These are phyloP conservation scores for Pyralis farinalis DNA, from an alignment of 2,888 invertebrate genomes.

Conservation along the genomic window DNA sequence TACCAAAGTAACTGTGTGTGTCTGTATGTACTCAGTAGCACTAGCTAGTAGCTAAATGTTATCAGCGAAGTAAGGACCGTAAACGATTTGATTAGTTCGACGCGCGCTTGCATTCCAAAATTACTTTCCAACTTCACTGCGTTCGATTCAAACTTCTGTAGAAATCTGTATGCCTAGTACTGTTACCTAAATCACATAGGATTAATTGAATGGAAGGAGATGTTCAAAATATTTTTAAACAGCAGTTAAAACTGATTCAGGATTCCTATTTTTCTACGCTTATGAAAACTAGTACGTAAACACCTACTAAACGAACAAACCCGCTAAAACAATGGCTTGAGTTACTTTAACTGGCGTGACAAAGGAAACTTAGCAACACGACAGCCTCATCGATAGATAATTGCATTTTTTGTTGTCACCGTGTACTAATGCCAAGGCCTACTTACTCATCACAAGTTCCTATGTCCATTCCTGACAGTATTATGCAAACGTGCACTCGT, in stretches of 20 bases:
- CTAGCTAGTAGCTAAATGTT: constrained; percentile 32
- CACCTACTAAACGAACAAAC: constrained; percentile 58
- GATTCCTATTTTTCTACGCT: constrained; percentile 24
- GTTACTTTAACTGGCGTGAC: constrained; percentile 59
- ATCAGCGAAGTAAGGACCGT: constrained; percentile 71
- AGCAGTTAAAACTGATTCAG: constrained; percentile 22
- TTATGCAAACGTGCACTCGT: constrained; percentile 62
- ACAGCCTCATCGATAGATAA: constrained; percentile 63
- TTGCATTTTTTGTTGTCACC: constrained; percentile 72
- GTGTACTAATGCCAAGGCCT: constrained; percentile 71
- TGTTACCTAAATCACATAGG: constrained; percentile 20
- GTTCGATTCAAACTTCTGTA: constrained; percentile 51
- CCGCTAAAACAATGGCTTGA: constrained; percentile 70
- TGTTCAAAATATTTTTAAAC: no score
- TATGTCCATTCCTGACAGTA: constrained; percentile 66
- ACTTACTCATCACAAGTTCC: constrained; percentile 73
- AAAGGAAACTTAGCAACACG: constrained; percentile 67
- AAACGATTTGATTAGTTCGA: constrained; percentile 77
- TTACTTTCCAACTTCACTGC: constrained; percentile 68
- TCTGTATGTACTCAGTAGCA: no score
- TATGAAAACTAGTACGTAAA: constrained; percentile 34
- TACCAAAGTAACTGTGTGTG: constrained; percentile 51
- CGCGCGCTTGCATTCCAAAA: constrained; percentile 75
- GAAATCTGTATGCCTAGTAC: constrained; percentile 48
- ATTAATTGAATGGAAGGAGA: no score